Conservation (phyloP, 2,797 vertebrate species). For the Myoxocephalus aenaeus region DNA sequence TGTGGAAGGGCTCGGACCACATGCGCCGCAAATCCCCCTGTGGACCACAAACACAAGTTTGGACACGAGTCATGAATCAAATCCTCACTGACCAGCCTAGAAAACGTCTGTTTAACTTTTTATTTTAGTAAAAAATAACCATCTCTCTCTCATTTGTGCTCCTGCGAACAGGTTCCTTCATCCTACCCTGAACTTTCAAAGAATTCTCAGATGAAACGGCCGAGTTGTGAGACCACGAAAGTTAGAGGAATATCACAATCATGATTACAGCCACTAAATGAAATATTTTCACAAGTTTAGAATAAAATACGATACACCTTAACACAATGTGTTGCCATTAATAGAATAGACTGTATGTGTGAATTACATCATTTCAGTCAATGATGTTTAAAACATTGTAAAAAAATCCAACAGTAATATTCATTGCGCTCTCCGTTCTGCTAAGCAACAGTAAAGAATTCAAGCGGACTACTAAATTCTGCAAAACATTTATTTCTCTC, state of each 20-base stretch:
- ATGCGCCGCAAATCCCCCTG: slow-evolving; percentile 98
- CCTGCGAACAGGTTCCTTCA: background rate
- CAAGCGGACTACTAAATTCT: background rate
- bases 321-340: background rate
- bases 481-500: slow-evolving; percentile 15
- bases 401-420: background rate
- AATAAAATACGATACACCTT: background rate
- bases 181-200: background rate
- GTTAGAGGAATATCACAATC: too few species aligned
- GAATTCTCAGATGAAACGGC: background rate
- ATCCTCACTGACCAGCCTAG: too few species aligned
- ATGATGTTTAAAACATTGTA: background rate
- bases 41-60: slow-evolving; percentile 17
- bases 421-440: background rate
- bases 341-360: background rate
- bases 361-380: background rate
- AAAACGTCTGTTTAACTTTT: background rate
- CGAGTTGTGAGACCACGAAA: too few species aligned
- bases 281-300: background rate
- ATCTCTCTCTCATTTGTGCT: background rate
- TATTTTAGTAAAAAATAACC: background rate
- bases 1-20: slow-evolving; percentile 99
- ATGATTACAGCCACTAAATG: background rate
- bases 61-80: background rate
- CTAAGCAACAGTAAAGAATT: background rate